Percentiles rank a stretch among this genome's conserved stretches.
Evolutionary conservation across 2,888 invertebrate genomes (phyloP).

Genomic region (Spisula solida): DNA sequence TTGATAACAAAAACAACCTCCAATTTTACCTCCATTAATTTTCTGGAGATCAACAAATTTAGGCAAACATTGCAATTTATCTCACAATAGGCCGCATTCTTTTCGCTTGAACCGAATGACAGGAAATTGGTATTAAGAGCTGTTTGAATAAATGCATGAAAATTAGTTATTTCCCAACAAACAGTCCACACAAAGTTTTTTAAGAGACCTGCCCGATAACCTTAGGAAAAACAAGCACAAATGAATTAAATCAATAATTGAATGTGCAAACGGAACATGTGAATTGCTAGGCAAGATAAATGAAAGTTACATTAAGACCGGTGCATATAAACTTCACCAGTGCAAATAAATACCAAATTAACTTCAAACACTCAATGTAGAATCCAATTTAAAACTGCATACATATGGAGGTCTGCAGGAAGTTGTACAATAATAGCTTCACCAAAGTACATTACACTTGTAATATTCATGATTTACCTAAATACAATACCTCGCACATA

Average conservation of each 20-base stretch:
- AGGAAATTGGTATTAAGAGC: slow-evolving; percentile 47
- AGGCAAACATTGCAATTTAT: not conserved
- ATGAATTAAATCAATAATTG: slow-evolving; percentile 5
- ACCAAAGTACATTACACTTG: too few species aligned
- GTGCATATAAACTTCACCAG: too few species aligned
- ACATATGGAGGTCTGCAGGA: too few species aligned
- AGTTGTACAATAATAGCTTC: too few species aligned
- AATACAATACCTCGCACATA: too few species aligned
- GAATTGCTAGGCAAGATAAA: not conserved
- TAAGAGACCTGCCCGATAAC: not conserved
- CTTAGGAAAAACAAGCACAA: not conserved
- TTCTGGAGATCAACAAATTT: not conserved
- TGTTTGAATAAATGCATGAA: slow-evolving; percentile 47
- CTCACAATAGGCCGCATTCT: not conserved
- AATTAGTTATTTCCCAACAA: slow-evolving; percentile 19
- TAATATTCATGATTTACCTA: too few species aligned
- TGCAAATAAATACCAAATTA: too few species aligned
- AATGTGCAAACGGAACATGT: not conserved
- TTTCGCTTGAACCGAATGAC: slow-evolving; percentile 23
- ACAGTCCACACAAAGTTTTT: slow-evolving; percentile 19
- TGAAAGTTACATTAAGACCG: not conserved
- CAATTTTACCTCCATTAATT: not conserved
- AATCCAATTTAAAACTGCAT: too few species aligned
- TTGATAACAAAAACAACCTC: slow-evolving; percentile 8
- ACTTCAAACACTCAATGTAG: too few species aligned